Evolutionary conservation across 1,140 invertebrate species (phyloP), one percentile per base, ranked within the genome.

Genomic region (Bombus ignitus): DNA sequence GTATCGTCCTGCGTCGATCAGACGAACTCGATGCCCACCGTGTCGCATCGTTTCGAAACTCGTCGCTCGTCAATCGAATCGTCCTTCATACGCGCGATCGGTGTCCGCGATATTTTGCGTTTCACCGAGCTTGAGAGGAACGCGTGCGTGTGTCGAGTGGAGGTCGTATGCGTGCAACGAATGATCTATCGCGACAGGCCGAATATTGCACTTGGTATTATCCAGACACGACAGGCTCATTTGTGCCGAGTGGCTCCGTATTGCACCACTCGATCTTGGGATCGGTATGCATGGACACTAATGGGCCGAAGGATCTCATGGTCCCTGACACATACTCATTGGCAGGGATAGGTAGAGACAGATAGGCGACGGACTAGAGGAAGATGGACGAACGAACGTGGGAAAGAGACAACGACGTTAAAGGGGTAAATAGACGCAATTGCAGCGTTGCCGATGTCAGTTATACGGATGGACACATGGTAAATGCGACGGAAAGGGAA

Each of bases 161-260:
- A 2, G 47, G 73, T 12, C 18, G 80, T 68, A 72, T 18, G 65
- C 37, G 75, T 66, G 65, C 53, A 10, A 22, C 62, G 83, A 65
- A 81, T 89, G 90, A 91, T 90, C 81, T 87, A 91, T 91, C 89
- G 89, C 85, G 89, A 89, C 87, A 89, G 90, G 65, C 81, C 82
- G 90, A 91, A 91, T 91, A 91, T 91, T 89, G 90, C 87, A 75
- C 87, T 81, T 35, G 75, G 82, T 89, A 91, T 91, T 91, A 90
- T 90, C 87, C 71, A 79, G 87, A 89, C 85, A 87, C 89, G 90
- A 91, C 89, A 91, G 89, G 85, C 90, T 91, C 90, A 91, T 91
- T 91, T 89, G 87, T 65, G 79, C 89, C 89, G 87, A 91, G 90
- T 91, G 90, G 84, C 85, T 88, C 76, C 73, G 78, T 75, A 73